These are phyloP conservation scores for Sitodiplosis mosellana DNA, from an alignment of 1,140 invertebrate species.

Conservation along the genomic window DNA sequence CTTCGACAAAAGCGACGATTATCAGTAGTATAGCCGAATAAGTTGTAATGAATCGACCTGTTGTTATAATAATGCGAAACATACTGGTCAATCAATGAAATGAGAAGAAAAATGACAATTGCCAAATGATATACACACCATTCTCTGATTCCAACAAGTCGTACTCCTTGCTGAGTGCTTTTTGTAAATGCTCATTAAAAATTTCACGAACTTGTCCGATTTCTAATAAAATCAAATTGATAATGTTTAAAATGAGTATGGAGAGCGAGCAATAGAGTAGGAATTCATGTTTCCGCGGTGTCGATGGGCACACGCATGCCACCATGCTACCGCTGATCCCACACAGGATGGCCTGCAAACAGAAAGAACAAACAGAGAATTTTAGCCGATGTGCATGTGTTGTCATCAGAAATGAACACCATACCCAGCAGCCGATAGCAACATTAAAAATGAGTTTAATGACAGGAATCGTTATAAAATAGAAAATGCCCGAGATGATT, in stretches of 20 bases:
- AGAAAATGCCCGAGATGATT: background rate
- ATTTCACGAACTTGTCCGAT: background rate
- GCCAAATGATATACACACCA: background rate
- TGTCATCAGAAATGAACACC: background rate
- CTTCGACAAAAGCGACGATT: conserved; percentile 27
- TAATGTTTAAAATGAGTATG: conserved; percentile 24
- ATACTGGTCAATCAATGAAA: background rate
- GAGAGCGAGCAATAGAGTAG: conserved; percentile 27
- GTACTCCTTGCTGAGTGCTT: background rate
- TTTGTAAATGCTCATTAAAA: background rate
- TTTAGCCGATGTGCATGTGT: background rate
- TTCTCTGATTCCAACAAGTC: background rate
- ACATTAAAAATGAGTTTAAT: background rate
- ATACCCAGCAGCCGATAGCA: background rate
- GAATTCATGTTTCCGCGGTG: conserved; percentile 22
- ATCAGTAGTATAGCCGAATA: conserved; percentile 23
- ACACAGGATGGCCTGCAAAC: conserved; percentile 24
- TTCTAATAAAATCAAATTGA: conserved; percentile 27
- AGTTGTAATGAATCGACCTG: conserved; percentile 25
- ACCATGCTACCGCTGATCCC: conserved; percentile 25
- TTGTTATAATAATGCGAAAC: conserved; percentile 9
- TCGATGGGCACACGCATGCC: conserved; percentile 22
- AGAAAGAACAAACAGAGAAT: background rate
- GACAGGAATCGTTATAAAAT: background rate
- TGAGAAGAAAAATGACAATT: background rate